Base-by-base conservation (phyloP, 1,140 invertebrate species). In the Drosophila simulans region DNA sequence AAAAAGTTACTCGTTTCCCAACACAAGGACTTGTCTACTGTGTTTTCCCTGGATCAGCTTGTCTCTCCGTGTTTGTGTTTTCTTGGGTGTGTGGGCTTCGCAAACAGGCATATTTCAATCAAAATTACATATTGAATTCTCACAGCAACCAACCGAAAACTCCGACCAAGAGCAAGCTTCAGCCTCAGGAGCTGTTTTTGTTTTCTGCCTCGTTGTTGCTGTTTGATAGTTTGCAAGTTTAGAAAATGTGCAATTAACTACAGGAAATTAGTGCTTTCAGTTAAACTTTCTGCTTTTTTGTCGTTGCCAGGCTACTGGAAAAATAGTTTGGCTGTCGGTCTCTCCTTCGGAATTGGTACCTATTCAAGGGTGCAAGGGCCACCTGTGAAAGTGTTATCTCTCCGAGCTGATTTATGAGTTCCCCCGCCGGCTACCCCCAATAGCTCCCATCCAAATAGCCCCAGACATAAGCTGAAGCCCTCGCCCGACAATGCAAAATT, bases 31-130 rank as follows among this genome's bases (percentile, higher is more conserved):
- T 80, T 69, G 65, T 64, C 49, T 75, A 43, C 31, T 20, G 35
- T 15, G 37, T 17, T 25, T 11, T n/a, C 27, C 59, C 34, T 20
- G 71, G 34, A 74, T 76, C 42, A 31, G 35, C 35, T 37, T 82
- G 17, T 42, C 58, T 57, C 37, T 42, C 22, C 35, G 37, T 68
- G 65, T 46, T 63, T 62, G 53, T 60, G 62, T 79, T 59, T 48
- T 53, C 40, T 52, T 53, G 53, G 39, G 42, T 73, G 46, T 43
- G 60, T 74, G 53, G 57, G 49, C 40, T 74, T 63, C 51, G 75
- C 81, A 88, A 88, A 83, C 84, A 88, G 84, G 80, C 80, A 89
- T 84, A 84, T 89, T 89, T 89, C 85, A 89, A 89, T 89, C 84
- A 84, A 84, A 89, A 84, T 80, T 89, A 72, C 69, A 80, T 89